These are phyloP conservation scores for Ametastegia equiseti DNA, from an alignment of 2,888 invertebrate species.

Conservation along the genomic window DNA sequence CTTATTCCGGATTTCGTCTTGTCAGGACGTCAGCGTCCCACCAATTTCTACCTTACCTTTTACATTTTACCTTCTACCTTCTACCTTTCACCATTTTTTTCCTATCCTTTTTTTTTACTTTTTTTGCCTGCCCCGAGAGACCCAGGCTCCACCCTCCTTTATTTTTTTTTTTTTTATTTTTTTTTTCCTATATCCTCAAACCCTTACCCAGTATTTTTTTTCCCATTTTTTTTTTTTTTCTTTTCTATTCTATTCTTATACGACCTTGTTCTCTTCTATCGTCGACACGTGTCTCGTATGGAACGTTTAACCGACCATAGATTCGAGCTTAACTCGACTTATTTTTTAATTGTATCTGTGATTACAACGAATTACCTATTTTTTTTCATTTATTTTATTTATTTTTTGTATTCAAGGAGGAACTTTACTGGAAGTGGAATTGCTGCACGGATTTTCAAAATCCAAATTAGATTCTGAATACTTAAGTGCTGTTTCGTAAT, in stretches of 20 bases:
- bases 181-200: neutral
- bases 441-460: too few species aligned
- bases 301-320: neutral
- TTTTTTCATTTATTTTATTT: neutral
- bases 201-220: neutral
- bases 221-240: neutral
- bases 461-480: too few species aligned
- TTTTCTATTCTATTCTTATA: neutral
- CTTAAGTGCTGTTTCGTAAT: too few species aligned
- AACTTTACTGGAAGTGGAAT: too few species aligned
- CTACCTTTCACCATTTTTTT: neutral
- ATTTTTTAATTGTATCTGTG: neutral
- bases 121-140: neutral
- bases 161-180: neutral
- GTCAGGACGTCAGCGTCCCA: constrained; percentile 1
- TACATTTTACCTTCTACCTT: constrained; percentile 11
- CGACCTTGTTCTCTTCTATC: neutral
- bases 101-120: neutral
- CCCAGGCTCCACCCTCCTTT: neutral
- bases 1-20: constrained; percentile 30
- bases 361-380: neutral
- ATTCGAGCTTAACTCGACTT: neutral
- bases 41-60: constrained; percentile 11
- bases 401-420: too few species aligned
- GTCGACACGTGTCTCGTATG: neutral